These are phyloP conservation scores for Odontamblyopus lacepedii DNA, from an alignment of 2,797 vertebrate genomes.

Conservation along the genomic window DNA sequence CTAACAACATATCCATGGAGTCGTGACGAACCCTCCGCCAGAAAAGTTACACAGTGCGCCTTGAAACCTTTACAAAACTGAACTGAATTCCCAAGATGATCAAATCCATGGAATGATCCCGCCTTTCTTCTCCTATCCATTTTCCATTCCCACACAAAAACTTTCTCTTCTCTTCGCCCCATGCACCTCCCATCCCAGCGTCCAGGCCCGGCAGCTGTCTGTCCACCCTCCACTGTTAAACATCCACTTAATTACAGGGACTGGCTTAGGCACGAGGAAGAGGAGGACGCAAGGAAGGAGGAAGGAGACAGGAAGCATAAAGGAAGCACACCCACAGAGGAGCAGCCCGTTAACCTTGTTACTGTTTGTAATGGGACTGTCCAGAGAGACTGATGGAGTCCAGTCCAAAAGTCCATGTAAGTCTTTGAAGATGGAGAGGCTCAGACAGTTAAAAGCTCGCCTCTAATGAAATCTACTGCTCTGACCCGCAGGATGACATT, in stretches of 20 bases:
- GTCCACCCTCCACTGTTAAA: slow-evolving; percentile 62
- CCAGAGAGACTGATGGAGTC: slow-evolving; percentile 47
- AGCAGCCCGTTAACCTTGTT: slow-evolving; percentile 50
- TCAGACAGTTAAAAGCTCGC: slow-evolving; percentile 4
- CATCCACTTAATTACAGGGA: slow-evolving; percentile 61
- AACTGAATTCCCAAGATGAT: background rate
- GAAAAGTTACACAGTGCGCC: no score
- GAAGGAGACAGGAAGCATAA: slow-evolving; percentile 17
- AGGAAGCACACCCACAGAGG: slow-evolving; percentile 5
- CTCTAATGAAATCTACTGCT: slow-evolving; percentile 13
- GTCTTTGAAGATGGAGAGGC: slow-evolving; percentile 44
- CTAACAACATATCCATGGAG: no score
- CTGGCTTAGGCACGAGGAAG: slow-evolving; percentile 29
- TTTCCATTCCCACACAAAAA: background rate
- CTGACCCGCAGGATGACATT: slow-evolving; percentile 8
- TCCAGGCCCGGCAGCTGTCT: slow-evolving; percentile 55
- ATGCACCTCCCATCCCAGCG: slow-evolving; percentile 15
- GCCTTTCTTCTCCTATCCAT: background rate
- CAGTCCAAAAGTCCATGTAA: slow-evolving; percentile 46
- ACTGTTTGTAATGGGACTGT: slow-evolving; percentile 42
- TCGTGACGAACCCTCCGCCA: no score
- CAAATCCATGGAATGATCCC: background rate
- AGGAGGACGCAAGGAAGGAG: slow-evolving; percentile 18
- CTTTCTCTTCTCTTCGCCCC: background rate
- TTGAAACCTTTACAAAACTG: background rate